These are phyloP conservation scores for Thamnophis sirtalis DNA, from an alignment of 2,113 vertebrate species.

Conservation along the genomic window DNA sequence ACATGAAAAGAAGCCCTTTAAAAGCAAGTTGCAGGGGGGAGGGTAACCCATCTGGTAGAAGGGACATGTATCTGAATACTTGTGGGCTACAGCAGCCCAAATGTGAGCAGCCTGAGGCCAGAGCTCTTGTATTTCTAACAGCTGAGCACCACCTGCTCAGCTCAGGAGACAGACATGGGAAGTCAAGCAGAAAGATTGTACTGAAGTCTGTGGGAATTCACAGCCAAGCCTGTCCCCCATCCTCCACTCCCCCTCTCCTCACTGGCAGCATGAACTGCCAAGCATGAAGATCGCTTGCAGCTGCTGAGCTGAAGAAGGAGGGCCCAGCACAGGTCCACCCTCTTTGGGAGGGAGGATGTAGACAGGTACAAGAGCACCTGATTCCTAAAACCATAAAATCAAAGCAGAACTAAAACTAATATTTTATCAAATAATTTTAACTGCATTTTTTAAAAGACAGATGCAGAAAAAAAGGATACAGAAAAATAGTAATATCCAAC, in stretches of 20 bases:
- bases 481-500: neutral
- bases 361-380: neutral
- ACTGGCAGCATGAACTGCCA: neutral
- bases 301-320: neutral
- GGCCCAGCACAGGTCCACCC: neutral
- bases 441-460: neutral
- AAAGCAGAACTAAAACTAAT: neutral
- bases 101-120: neutral
- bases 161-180: slow-evolving; percentile 26
- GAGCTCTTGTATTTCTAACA: neutral
- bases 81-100: neutral
- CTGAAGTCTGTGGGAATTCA: neutral
- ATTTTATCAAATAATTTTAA: neutral
- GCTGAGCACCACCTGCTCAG: slow-evolving; percentile 45
- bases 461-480: neutral
- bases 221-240: accelerated
- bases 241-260: accelerated
- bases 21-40: neutral
- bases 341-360: neutral
- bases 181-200: slow-evolving; percentile 40
- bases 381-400: slow-evolving; percentile 20
- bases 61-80: neutral
- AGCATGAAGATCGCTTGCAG: neutral
- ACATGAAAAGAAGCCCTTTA: neutral
- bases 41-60: neutral